Evolutionary conservation across 1,140 invertebrate species (phyloP).

Genomic region (Lepidurus arcticus): DNA sequence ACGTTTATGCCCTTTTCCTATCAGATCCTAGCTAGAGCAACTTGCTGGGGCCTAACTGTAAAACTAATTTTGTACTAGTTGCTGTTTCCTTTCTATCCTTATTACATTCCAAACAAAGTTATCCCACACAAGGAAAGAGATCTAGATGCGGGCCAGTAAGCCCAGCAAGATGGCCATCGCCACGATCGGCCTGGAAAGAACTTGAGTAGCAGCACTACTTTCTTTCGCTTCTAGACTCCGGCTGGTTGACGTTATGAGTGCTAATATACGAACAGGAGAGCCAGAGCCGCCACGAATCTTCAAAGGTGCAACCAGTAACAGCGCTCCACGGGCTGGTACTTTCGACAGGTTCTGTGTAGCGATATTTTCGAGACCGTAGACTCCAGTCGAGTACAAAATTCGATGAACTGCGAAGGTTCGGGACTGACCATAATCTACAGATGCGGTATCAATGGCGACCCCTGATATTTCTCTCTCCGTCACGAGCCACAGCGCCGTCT

Average conservation of each 20-base stretch:
- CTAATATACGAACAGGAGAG: constrained; percentile 27
- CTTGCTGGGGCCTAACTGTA: not conserved
- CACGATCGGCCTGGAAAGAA: not conserved
- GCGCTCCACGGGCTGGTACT: constrained; percentile 4
- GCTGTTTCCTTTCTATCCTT: not conserved
- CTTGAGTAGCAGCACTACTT: not conserved
- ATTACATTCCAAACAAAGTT: not conserved
- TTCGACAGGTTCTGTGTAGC: not conserved
- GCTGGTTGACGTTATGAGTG: not conserved
- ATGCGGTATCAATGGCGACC: constrained; percentile 31
- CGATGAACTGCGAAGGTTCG: constrained; percentile 23
- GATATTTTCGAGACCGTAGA: constrained; percentile 29
- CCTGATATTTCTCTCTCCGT: constrained; percentile 17
- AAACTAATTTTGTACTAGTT: not conserved
- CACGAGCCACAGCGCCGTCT: constrained; percentile 24
- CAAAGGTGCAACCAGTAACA: constrained; percentile 23
- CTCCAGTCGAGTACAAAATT: not conserved
- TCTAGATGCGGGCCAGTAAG: not conserved
- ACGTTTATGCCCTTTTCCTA: not conserved
- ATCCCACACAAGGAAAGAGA: not conserved
- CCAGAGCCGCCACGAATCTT: constrained; percentile 26
- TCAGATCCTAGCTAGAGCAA: not conserved
- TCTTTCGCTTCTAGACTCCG: not conserved
- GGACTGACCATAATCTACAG: constrained; percentile 31
- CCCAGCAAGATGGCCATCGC: not conserved